Base-by-base conservation (phyloP, 2,113 vertebrate species). In the Apodemus speciosus region DNA sequence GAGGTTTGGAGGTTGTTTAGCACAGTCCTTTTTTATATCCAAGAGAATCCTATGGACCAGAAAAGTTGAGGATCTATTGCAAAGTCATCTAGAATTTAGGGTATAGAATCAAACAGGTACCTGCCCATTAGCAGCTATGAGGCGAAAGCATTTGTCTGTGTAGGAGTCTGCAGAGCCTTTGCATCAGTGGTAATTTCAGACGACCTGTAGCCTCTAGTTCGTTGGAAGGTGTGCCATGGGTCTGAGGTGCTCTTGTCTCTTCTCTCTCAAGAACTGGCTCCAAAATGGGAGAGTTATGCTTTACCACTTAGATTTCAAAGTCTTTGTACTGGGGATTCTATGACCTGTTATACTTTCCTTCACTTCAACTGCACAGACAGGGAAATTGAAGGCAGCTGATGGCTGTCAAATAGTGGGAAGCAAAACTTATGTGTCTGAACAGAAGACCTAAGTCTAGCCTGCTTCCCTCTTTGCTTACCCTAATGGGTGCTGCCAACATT, bases 311-410 rank as follows among this genome's bases (percentile, higher is more conserved):
- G 18, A 81, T 69, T 88, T 91, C n/a, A 81, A 25, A 35, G 20
- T 27, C 83, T 95, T 69, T n/a, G 49, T 35, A 58, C 46, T 3
- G 77, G 32, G 85, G 4, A n/a, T 79, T 71, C 25, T 92, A 2
- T 89, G 62, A 64, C 32, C n/a, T 91, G 60, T 84, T 40, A 69
- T 51, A 32, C 38, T 84, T 92, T 86, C 9, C 49, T 93, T 89
- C 30, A 20, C n/a, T 13, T 85, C 30, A 15, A 21, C 43, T 60
- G 46, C 51, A 49, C 11, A 46, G 58, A 89, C 64, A 64, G 87
- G 51, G 32, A 91, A 43, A 76, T 20, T 6, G 43, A 93, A 80
- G 51, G 6, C 69, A 43, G 23, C 20, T 60, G 6, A n/a, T 20
- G 56, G 40, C 53, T 20, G 2, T n/a, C 11, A 21, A 53, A 4